Conservation (phyloP, 2,113 vertebrate genomes). For the Cervus canadensis region DNA sequence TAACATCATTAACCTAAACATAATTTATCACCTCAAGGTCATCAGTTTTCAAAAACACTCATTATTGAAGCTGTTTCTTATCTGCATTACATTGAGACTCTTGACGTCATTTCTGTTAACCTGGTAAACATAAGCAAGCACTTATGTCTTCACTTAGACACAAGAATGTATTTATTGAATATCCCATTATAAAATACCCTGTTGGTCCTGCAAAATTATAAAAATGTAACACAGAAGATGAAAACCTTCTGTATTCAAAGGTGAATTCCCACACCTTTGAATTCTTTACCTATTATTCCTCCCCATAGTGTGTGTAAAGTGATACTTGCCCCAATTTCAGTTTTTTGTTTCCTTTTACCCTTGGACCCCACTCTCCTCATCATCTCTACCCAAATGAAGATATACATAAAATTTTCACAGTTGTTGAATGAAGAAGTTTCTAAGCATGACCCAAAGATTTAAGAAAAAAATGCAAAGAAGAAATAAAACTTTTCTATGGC, state of each 20-base stretch:
- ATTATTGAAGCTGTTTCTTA: not conserved
- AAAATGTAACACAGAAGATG: not conserved
- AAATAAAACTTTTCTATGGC: not conserved
- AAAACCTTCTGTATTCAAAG: not conserved
- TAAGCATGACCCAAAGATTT: not conserved
- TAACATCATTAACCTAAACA: not conserved
- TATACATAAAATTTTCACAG: not conserved
- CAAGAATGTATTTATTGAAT: not conserved
- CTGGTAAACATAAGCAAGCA: not conserved
- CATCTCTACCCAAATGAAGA: not conserved
- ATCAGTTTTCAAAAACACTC: not conserved
- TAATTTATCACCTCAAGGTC: not conserved
- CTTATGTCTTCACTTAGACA: not conserved
- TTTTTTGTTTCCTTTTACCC: not conserved
- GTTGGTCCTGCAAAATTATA: not conserved
- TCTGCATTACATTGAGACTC: not conserved
- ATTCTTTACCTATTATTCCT: not conserved
- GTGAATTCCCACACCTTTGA: not conserved
- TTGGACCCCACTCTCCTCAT: not conserved
- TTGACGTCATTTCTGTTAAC: not conserved
- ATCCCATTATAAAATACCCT: not conserved
- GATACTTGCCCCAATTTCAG: not conserved
- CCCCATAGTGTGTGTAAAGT: not conserved
- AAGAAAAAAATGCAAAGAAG: not conserved
- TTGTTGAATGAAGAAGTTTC: not conserved